A percentile compares a stretch with the other conserved stretches of the same genome.
Evolutionary conservation across 2,797 vertebrate species (phyloP).

Genomic region (Cottoperca gobio): DNA sequence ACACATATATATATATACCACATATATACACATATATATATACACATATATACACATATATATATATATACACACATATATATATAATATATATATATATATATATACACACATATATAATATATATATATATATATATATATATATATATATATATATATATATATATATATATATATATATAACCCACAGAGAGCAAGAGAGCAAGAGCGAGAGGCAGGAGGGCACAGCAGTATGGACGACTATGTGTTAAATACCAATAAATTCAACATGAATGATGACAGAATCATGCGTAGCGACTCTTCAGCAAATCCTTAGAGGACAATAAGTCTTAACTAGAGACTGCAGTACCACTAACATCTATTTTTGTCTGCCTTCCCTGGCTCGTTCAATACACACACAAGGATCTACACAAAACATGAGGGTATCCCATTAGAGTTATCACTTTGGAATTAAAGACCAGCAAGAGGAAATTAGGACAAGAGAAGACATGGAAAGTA

Average conservation of each 20-base stretch:
- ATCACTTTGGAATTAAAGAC: constrained; percentile 15
- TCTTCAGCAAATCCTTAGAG: constrained; percentile 16
- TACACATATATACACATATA: no score
- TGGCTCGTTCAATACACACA: background rate
- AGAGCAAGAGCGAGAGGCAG: background rate
- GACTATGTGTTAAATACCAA: background rate
- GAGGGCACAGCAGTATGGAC: background rate
- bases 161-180: no score
- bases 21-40: no score
- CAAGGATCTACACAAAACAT: constrained; percentile 2
- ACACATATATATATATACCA: no score
- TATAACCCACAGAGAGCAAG: no score
- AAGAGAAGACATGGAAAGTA: constrained; percentile 13
- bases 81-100: no score
- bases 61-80: no score
- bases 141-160: no score
- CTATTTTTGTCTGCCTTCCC: constrained; percentile 3
- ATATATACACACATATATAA: no score
- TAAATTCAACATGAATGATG: constrained; percentile 30
- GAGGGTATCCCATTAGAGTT: background rate
- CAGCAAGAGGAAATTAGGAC: constrained; percentile 9
- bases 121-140: no score
- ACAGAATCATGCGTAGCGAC: constrained; percentile 1
- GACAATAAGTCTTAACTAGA: constrained; percentile 24
- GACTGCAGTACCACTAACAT: background rate